phyloP scores from a whole-genome alignment of 1,140 invertebrate genomes.

The Camponotus floridanus region DNA sequence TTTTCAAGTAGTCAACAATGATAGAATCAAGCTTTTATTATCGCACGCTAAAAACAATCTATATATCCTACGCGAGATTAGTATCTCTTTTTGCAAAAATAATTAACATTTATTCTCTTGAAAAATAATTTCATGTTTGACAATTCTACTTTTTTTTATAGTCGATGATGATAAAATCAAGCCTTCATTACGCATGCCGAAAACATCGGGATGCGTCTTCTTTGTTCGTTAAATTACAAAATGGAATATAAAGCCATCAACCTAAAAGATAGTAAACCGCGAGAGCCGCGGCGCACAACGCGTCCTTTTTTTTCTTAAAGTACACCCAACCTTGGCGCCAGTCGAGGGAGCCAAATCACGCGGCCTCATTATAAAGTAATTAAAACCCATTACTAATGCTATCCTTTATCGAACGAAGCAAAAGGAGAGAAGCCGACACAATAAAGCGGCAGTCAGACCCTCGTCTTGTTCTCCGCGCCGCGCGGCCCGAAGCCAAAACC shows the following conservation, averaged over 20 bases:
- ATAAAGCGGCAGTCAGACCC: constrained; percentile 84
- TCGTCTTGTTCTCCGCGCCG: constrained; percentile 77
- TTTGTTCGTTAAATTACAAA: constrained; percentile 65
- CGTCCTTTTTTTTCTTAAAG: constrained; percentile 66
- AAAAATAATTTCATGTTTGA: too few species aligned
- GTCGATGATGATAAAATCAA: background rate
- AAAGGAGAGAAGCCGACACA: constrained; percentile 81
- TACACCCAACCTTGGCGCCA: constrained; percentile 78
- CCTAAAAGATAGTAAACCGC: constrained; percentile 68
- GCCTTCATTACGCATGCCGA: background rate
- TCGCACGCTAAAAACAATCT: background rate
- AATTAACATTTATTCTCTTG: too few species aligned
- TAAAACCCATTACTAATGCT: constrained; percentile 86
- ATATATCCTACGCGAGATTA: too few species aligned
- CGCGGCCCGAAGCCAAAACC: constrained; percentile 71
- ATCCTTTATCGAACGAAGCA: constrained; percentile 82
- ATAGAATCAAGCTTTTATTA: constrained; percentile 22
- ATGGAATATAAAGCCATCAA: constrained; percentile 76
- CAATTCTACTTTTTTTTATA: background rate
- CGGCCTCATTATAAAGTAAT: constrained; percentile 86
- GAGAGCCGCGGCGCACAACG: constrained; percentile 43
- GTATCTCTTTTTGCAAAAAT: too few species aligned
- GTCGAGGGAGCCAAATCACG: constrained; percentile 82
- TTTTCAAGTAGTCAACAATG: background rate
- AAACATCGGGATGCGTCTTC: constrained; percentile 3